Evolutionary conservation across 1,140 invertebrate species (phyloP), one percentile per base, ranked within the genome.

Genomic region (Drosophila watanabei): DNA sequence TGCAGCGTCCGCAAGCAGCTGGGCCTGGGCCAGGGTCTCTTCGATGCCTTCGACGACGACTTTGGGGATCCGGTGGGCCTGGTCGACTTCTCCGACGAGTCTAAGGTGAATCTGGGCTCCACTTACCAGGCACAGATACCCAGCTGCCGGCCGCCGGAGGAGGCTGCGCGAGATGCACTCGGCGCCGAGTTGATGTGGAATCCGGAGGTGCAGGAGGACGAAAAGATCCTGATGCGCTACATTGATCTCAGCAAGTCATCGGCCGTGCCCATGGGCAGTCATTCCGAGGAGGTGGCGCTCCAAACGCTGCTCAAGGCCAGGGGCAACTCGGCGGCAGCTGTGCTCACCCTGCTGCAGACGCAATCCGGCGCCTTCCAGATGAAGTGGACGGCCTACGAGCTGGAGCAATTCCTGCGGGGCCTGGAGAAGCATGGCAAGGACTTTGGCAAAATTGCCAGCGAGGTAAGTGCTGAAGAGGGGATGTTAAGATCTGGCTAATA

Each of bases 231-330:
- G 28, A 93, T 92, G 86, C 82, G 93, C 16, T 98, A 97, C 94
- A 95, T 98, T 94, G 97, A 99, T 92, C 96, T 99, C 91, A 97
- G 98, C 28, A 98, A 97, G 94, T 98, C 97, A 92, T 97, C 97
- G 58, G 97, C 97, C 64, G 96, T 98, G 76, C 97, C 97, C 35
- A 97, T 97, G 62, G 97, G 97, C 76, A 98, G 98, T 64, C 96
- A 97, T 91, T 98, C 99, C 93, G 97, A 98, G 89, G 98, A 99
- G 94, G 97, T 98, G 91, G 98, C 98, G 69, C 95, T 99, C 75
- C 97, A 99, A 93, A 94, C 99, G 46, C 94, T 99, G 69, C 96
- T 97, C 77, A 95, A 98, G 93, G 97, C 96, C 84, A 95, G 96
- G 69, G 98, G 98, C 70, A 97, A 98, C 94, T 96, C 98, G 75